Base-by-base conservation (phyloP, 1,140 invertebrate species). In the Stratiolaelaps scimitus region DNA sequence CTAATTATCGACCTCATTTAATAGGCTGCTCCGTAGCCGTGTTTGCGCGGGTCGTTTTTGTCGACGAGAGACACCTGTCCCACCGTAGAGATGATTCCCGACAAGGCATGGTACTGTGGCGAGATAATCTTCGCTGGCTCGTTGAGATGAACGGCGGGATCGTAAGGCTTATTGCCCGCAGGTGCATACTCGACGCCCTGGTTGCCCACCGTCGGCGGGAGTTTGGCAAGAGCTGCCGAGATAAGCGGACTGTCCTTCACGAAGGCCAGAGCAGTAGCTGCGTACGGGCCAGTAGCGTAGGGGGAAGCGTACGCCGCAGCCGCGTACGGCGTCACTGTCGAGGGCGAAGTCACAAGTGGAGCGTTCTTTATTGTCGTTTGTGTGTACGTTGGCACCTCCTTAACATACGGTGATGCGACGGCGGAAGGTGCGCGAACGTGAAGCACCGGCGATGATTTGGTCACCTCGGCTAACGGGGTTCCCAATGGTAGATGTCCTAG, bases 61-160 rank as follows among this genome's bases (percentile, higher is more conserved):
- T 60, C 34, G 53, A 29, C 53, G 26, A 60, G 15, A 60, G 53
- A n/a, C 2, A 60, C 53, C 53, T 60, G 53, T 29, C 53, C 53
- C 15, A 60, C 53, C n/a, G 26, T 60, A 1, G 53, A 26, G 53
- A 60, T 60, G 26, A 26, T 10, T 26, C 53, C 53, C 15, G 53
- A 60, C 15, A 60, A 34, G 2, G 53, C 53, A 2, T 19, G 53
- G 34, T 60, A 60, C 23, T 26, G 17, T 4, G 53, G 53, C 2
- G 53, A 60, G 23, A 60, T 60, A 6, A 60, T 60, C 0, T 60
- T 60, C 15, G 53, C 53, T 26, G 53, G 53, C 26, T 60, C 53
- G 53, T 60, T 60, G 53, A 60, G 53, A 10, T 60, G 53, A 15
- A 60, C 53, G 17, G 10, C 53, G 2, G 53, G 53, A 23, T 60